Percentiles rank a stretch among this genome's conserved stretches.
phyloP scores from a whole-genome alignment of 2,888 invertebrate genomes.

The Odiellus spinosus region DNA sequence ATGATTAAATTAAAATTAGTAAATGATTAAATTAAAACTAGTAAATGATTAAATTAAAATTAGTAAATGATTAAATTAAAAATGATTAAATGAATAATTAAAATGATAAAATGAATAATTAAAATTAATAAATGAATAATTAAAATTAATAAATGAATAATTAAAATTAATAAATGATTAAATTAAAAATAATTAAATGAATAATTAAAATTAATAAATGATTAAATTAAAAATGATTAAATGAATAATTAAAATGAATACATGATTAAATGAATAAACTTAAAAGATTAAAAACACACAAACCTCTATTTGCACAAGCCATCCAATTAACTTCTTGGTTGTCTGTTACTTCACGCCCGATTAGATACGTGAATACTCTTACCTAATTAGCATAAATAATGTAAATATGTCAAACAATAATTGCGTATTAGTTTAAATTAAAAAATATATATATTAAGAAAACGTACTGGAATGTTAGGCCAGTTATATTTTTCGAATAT shows the following conservation, averaged over 20 bases:
- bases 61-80: too few species aligned
- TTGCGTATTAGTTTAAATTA: too few species aligned
- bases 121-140: too few species aligned
- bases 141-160: too few species aligned
- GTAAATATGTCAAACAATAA: too few species aligned
- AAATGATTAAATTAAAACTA: background rate
- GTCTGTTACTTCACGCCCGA: conserved; percentile 88
- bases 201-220: too few species aligned
- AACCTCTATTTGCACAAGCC: conserved; percentile 96
- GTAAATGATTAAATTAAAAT: background rate
- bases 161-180: too few species aligned
- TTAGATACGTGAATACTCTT: conserved; percentile 91
- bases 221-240: too few species aligned
- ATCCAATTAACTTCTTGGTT: conserved; percentile 90
- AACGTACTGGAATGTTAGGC: conserved; percentile 46
- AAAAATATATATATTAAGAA: background rate
- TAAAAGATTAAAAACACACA: conserved; percentile 6
- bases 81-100: too few species aligned
- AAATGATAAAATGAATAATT: too few species aligned
- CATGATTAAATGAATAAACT: background rate
- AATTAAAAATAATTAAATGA: too few species aligned
- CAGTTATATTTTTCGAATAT: conserved; percentile 83
- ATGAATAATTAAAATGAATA: too few species aligned
- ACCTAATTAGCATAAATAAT: conserved; percentile 40
- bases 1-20: background rate